Conservation (phyloP, 2,888 invertebrate genomes). For the Calliopum simillimum region DNA sequence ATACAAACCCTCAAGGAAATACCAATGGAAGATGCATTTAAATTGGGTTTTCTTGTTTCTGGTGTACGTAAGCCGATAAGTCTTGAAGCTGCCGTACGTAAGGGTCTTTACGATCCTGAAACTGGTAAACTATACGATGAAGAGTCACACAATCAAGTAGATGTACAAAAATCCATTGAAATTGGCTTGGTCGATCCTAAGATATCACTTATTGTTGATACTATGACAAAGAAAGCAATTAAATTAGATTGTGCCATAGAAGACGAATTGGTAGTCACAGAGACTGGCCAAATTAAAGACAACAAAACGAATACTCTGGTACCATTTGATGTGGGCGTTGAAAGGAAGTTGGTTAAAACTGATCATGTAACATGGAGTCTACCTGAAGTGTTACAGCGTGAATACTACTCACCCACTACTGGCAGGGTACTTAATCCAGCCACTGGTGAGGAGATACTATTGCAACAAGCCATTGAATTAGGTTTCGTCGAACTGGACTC, state of each 20-base stretch:
- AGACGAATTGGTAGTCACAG: slow-evolving; percentile 75
- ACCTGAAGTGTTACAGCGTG: slow-evolving; percentile 79
- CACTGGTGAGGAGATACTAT: slow-evolving; percentile 78
- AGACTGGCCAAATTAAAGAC: slow-evolving; percentile 79
- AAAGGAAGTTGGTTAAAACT: slow-evolving; percentile 78
- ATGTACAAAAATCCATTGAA: slow-evolving; percentile 81
- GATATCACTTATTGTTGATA: slow-evolving; percentile 84
- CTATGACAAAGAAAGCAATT: slow-evolving; percentile 77
- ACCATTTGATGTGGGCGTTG: slow-evolving; percentile 78
- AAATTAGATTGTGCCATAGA: slow-evolving; percentile 81
- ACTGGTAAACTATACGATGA: slow-evolving; percentile 79
- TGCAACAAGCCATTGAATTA: slow-evolving; percentile 79
- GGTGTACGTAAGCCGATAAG: slow-evolving; percentile 80
- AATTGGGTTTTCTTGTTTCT: slow-evolving; percentile 76
- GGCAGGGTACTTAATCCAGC: slow-evolving; percentile 83
- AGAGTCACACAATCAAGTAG: slow-evolving; percentile 77
- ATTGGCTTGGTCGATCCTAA: slow-evolving; percentile 84
- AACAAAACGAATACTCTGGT: slow-evolving; percentile 78
- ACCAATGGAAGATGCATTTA: slow-evolving; percentile 78
- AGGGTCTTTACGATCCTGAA: slow-evolving; percentile 77
- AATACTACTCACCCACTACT: slow-evolving; percentile 80
- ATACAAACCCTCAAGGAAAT: slow-evolving; percentile 77
- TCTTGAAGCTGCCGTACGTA: slow-evolving; percentile 79
- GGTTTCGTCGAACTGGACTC: slow-evolving; percentile 79
- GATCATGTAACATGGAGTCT: slow-evolving; percentile 78